Conservation (phyloP, 2,113 vertebrate genomes). For the Chlamydotis undulata region DNA sequence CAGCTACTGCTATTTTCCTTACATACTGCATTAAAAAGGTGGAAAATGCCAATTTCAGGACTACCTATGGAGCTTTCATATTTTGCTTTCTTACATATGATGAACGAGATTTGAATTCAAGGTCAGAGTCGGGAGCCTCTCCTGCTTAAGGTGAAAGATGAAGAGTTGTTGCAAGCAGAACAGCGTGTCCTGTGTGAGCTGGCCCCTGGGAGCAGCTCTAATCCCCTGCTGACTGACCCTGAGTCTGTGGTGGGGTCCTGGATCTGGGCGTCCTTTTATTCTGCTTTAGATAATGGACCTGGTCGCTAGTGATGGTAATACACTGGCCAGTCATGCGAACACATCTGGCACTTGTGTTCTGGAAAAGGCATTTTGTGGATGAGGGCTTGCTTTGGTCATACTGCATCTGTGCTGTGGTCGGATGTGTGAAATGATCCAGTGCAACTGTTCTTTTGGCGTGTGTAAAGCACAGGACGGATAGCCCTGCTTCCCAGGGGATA, state of each 20-base stretch:
- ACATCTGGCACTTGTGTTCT: background rate
- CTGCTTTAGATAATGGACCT: background rate
- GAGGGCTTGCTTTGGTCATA: background rate
- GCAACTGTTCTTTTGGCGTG: background rate
- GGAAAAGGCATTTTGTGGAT: background rate
- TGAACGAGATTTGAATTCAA: background rate
- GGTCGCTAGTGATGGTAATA: too few species aligned
- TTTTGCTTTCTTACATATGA: background rate
- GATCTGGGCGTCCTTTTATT: background rate
- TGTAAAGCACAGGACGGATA: background rate
- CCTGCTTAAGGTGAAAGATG: background rate
- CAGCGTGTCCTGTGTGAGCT: background rate
- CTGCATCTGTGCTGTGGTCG: background rate
- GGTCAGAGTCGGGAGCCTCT: background rate
- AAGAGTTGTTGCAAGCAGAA: background rate
- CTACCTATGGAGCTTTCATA: background rate
- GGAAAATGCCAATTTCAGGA: background rate
- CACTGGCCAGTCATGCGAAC: background rate
- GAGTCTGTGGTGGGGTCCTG: background rate
- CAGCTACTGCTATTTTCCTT: background rate
- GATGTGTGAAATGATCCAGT: background rate
- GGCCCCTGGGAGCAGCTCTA: background rate
- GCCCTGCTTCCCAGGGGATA: background rate
- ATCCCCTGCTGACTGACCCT: background rate
- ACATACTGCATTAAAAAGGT: background rate